phyloP scores from a whole-genome alignment of 2,797 vertebrate species.

The Enteromius treurensis region DNA sequence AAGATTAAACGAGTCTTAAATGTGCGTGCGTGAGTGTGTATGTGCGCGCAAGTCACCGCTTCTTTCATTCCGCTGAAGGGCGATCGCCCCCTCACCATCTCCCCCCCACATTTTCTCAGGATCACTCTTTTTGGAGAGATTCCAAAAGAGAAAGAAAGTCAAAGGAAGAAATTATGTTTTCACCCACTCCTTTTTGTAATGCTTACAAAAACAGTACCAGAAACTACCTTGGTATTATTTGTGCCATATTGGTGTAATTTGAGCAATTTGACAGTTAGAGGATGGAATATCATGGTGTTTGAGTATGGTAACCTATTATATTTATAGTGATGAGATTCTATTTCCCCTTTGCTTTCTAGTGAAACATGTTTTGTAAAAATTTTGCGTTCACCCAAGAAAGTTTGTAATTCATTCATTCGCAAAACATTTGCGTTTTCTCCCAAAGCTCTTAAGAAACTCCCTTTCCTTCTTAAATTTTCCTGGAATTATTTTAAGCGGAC shows the following conservation, averaged over 20 bases:
- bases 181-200: background rate
- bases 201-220: background rate
- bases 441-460: background rate
- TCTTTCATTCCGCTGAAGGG: constrained; percentile 77
- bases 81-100: constrained; percentile 65
- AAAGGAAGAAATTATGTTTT: constrained; percentile 19
- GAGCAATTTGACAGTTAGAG: background rate
- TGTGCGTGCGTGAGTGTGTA: constrained; percentile 68
- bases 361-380: no score
- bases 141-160: constrained; percentile 20
- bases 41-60: constrained; percentile 8
- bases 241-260: background rate
- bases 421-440: background rate
- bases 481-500: background rate
- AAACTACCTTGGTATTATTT: background rate
- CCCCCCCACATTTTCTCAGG: constrained; percentile 85
- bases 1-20: constrained; percentile 84
- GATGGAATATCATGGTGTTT: background rate
- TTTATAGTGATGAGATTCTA: background rate
- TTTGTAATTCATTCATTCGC: background rate
- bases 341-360: background rate
- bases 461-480: background rate
- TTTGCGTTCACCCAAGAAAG: background rate
- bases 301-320: background rate
- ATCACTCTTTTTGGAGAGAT: constrained; percentile 81